Conservation (phyloP, 2,797 vertebrate species). For the Danio albolineatus region DNA sequence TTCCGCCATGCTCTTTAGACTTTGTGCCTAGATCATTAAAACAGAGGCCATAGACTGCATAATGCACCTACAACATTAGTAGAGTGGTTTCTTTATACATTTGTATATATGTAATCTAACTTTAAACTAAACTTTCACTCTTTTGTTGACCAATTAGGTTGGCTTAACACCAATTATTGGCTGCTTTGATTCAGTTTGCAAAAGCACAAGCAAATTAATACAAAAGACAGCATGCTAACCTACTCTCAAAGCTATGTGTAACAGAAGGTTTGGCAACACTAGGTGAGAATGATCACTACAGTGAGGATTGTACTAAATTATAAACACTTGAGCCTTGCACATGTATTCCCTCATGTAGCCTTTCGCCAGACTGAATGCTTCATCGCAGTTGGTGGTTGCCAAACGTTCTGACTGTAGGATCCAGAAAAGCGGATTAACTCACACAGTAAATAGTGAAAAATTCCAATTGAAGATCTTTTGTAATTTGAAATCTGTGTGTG, state of each 20-base stretch:
- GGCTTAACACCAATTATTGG: not conserved
- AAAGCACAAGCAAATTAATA: conserved; percentile 4
- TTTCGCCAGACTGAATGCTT: conserved; percentile 19
- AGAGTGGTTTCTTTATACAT: not conserved
- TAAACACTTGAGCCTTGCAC: conserved; percentile 19
- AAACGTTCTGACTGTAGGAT: not conserved
- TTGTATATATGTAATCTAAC: not conserved
- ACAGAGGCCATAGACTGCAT: no score
- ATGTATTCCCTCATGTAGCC: not conserved
- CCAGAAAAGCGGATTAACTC: conserved; percentile 8
- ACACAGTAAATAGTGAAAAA: not conserved
- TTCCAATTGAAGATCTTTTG: not conserved
- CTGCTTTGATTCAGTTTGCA: not conserved
- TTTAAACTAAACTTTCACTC: not conserved
- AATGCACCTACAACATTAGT: not conserved
- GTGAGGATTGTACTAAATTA: conserved; percentile 4
- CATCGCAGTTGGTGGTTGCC: not conserved
- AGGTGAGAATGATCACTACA: conserved; percentile 10
- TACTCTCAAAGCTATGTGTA: conserved; percentile 5
- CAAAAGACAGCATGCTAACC: not conserved
- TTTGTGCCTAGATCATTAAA: no score
- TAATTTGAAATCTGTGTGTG: conserved; percentile 20
- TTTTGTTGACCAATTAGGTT: not conserved
- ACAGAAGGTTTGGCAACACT: conserved; percentile 3
- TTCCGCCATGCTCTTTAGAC: no score